A percentile compares a stretch with the other conserved stretches of the same genome.
These are phyloP conservation scores for Lochmaea crataegi DNA, from an alignment of 2,888 invertebrate genomes.

Conservation along the genomic window DNA sequence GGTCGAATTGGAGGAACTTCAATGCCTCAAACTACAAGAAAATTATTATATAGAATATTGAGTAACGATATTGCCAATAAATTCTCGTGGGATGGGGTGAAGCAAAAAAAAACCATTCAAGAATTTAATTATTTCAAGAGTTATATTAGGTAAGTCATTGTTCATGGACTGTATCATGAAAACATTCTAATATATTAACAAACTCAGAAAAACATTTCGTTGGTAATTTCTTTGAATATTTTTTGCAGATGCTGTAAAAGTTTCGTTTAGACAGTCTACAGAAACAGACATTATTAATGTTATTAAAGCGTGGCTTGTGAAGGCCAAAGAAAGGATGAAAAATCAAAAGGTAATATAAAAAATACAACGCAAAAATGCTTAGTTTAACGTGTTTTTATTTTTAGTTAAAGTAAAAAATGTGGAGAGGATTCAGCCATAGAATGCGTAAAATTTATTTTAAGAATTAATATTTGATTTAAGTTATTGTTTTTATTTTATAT, in stretches of 20 bases:
- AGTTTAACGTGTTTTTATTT: neutral
- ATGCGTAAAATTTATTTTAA: neutral
- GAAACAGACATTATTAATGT: neutral
- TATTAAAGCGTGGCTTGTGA: slow-evolving; percentile 1
- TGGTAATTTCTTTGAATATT: neutral
- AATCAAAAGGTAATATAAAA: neutral
- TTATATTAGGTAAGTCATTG: neutral
- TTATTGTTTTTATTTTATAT: neutral
- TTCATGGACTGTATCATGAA: slow-evolving; percentile 2
- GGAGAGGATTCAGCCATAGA: neutral
- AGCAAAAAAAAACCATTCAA: too few relatives aligned
- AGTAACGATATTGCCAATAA: neutral
- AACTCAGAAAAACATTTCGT: neutral
- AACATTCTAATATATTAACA: neutral
- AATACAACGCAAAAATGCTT: neutral
- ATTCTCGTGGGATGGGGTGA: neutral
- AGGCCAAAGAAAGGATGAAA: neutral
- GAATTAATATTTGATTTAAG: neutral
- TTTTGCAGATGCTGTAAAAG: slow-evolving; percentile 2
- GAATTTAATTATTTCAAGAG: too few relatives aligned
- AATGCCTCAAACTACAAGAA: too few relatives aligned
- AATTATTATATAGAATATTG: neutral
- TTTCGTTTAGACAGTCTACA: neutral
- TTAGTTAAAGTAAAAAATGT: neutral
- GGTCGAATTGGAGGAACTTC: slow-evolving; percentile 3